Conservation (phyloP, 2,888 invertebrate genomes). For the Steromphala cineraria region DNA sequence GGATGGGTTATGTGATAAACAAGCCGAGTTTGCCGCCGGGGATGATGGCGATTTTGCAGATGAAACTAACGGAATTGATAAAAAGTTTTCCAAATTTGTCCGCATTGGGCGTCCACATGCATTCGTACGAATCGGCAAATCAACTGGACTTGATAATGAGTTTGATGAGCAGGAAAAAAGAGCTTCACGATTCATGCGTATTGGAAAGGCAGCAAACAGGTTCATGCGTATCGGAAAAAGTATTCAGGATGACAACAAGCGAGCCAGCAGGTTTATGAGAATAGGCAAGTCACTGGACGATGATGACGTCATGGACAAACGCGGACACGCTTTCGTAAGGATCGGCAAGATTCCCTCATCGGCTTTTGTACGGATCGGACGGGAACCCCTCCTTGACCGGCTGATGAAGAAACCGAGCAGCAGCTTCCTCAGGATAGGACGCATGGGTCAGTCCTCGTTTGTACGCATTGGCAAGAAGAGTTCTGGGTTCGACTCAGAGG, state of each 20-base stretch:
- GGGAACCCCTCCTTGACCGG: conserved; percentile 20
- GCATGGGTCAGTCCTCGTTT: conserved; percentile 34
- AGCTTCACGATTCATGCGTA: conserved; percentile 11
- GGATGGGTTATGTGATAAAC: background rate
- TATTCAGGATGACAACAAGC: conserved; percentile 26
- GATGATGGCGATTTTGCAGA: background rate
- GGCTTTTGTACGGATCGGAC: conserved; percentile 41
- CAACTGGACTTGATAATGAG: background rate
- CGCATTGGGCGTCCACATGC: conserved; percentile 26
- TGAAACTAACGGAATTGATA: conserved; percentile 1
- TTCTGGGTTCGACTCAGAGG: background rate
- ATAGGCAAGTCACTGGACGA: conserved; percentile 34
- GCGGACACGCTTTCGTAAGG: conserved; percentile 42
- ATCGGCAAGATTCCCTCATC: conserved; percentile 48
- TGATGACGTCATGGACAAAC: conserved; percentile 24
- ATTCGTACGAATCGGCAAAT: conserved; percentile 44
- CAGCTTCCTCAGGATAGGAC: conserved; percentile 25
- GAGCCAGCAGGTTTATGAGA: conserved; percentile 37
- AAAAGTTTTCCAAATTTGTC: conserved; percentile 33
- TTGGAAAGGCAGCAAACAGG: conserved; percentile 10
- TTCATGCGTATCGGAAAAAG: conserved; percentile 26
- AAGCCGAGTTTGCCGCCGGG: background rate
- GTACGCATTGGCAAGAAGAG: conserved; percentile 39
- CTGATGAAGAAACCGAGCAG: conserved; percentile 24
- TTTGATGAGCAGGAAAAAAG: conserved; percentile 7